phyloP scores from a whole-genome alignment of 2,797 vertebrate species.

The Alauda arvensis region DNA sequence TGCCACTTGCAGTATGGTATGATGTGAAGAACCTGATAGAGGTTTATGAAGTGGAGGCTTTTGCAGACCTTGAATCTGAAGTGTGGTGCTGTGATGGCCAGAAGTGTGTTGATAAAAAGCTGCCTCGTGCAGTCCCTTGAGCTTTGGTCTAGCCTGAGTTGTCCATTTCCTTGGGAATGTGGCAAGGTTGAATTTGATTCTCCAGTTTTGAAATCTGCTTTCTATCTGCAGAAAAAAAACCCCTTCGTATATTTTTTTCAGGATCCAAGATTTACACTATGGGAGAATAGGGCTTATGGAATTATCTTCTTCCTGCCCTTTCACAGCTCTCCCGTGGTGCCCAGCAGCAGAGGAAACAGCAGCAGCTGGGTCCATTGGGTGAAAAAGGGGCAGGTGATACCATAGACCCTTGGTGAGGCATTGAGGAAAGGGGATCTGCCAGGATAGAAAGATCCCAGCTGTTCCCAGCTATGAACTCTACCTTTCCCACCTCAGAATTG shows the following conservation, averaged over 20 bases:
- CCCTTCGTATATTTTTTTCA: not conserved
- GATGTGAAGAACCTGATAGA: not conserved
- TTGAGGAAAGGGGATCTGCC: not conserved
- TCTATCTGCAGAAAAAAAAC: not conserved
- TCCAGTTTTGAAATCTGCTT: not conserved
- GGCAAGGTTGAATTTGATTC: not conserved
- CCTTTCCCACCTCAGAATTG: not conserved
- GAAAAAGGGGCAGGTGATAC: not conserved
- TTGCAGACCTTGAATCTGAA: not conserved
- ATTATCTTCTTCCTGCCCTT: not conserved
- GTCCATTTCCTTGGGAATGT: not conserved
- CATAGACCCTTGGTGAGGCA: accelerated
- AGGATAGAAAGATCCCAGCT: not conserved
- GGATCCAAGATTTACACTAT: not conserved
- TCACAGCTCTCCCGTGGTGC: not conserved
- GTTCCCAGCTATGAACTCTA: not conserved
- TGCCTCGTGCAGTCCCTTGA: not conserved
- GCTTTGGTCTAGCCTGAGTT: not conserved
- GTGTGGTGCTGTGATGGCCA: not conserved
- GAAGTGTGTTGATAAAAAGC: not conserved
- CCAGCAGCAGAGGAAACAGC: not conserved
- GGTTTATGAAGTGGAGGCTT: not conserved
- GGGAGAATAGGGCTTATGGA: not conserved
- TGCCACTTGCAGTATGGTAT: not conserved
- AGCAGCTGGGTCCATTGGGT: not conserved